A percentile compares a stretch with the other conserved stretches of the same genome.
phyloP scores from a whole-genome alignment of 2,888 invertebrate species.

The Limnephilus rhombicus region DNA sequence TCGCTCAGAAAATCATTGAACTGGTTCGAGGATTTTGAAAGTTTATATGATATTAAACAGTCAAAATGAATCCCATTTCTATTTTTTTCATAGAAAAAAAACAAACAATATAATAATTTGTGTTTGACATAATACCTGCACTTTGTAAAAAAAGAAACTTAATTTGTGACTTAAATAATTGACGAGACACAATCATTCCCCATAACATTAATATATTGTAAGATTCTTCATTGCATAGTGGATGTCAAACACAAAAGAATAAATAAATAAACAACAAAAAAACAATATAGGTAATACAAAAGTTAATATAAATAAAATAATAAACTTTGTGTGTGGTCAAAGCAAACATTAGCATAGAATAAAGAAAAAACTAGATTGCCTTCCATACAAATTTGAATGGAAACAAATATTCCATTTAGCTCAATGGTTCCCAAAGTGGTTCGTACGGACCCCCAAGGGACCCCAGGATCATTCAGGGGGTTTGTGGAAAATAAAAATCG shows the following conservation, averaged over 20 bases:
- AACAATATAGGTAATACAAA: neutral
- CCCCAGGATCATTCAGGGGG: no score
- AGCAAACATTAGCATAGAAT: neutral
- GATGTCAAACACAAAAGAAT: neutral
- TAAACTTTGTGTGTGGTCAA: slow-evolving; percentile 9
- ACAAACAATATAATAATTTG: neutral
- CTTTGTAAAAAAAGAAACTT: neutral
- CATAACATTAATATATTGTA: neutral
- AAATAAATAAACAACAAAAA: slow-evolving; percentile 25
- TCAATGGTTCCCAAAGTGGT: no score
- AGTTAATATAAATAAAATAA: neutral
- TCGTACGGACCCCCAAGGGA: no score
- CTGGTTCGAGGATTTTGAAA: slow-evolving; percentile 6
- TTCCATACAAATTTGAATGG: no score
- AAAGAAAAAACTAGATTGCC: no score
- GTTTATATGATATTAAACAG: slow-evolving; percentile 10
- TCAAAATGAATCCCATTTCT: slow-evolving; percentile 19
- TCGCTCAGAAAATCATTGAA: neutral
- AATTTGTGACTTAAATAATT: neutral
- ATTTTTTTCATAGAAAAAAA: slow-evolving; percentile 46
- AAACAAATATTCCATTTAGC: no score
- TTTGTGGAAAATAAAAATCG: no score
- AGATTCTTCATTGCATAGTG: neutral
- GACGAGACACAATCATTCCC: neutral
- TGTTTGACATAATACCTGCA: neutral